phyloP scores from a whole-genome alignment of 2,113 vertebrate genomes.

The Manacus vitellinus region DNA sequence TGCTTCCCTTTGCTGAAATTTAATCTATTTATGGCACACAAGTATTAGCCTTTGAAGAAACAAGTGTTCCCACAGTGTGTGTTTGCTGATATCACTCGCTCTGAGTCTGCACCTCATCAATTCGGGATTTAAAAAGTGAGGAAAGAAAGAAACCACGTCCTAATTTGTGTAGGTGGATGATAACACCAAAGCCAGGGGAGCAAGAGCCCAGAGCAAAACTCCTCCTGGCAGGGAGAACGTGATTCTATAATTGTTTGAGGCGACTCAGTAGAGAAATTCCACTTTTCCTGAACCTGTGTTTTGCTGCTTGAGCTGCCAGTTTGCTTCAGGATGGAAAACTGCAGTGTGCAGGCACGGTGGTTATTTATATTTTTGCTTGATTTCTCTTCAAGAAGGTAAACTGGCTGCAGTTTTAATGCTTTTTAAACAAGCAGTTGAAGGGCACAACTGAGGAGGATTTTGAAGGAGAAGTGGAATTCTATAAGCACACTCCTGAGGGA shows the following conservation, averaged over 20 bases:
- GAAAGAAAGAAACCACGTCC: neutral
- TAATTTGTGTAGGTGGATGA: neutral
- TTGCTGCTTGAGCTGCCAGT: neutral
- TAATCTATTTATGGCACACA: neutral
- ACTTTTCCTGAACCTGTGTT: neutral
- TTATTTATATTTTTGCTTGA: fast-evolving
- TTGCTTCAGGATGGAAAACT: neutral
- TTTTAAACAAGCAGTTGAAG: neutral
- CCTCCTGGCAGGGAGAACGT: neutral
- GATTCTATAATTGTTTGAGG: neutral
- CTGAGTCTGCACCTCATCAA: neutral
- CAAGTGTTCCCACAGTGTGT: neutral
- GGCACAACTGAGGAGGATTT: neutral
- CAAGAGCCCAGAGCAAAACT: neutral
- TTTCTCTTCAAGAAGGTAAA: neutral
- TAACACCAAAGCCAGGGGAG: neutral
- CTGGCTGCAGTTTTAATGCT: neutral
- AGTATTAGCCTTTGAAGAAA: neutral
- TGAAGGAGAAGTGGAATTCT: neutral
- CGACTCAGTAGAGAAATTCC: neutral
- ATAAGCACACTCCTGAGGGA: neutral
- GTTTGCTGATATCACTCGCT: neutral
- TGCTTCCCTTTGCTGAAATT: neutral
- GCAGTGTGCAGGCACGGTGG: neutral
- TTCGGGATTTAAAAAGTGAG: neutral